Evolutionary conservation across 2,888 invertebrate species (phyloP).

Genomic region (Pseudeuparius sepicola): DNA sequence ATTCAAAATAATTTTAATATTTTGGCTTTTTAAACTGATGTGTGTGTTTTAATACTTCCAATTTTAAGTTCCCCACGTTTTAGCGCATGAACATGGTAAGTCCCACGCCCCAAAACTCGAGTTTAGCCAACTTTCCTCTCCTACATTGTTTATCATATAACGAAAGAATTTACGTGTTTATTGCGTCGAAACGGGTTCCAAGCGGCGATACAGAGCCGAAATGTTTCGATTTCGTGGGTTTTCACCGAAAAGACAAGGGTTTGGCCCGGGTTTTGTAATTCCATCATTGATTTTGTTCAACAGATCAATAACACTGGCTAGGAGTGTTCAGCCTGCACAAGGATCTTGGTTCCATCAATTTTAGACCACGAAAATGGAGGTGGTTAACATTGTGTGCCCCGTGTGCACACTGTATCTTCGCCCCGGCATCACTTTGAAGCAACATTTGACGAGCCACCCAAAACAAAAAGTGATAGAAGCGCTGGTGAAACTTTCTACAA

Average conservation of each 20-base stretch:
- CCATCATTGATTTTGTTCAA: conserved; percentile 31
- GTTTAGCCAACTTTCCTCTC: too few relatives aligned
- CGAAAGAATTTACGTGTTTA: too few relatives aligned
- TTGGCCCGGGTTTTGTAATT: too few relatives aligned
- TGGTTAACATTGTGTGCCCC: conserved; percentile 53
- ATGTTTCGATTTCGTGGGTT: too few relatives aligned
- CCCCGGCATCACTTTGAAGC: conserved; percentile 71
- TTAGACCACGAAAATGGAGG: conserved; percentile 12
- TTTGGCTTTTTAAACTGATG: not conserved
- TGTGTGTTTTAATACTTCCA: too few relatives aligned
- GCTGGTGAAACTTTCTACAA: conserved; percentile 38
- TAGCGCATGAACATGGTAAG: too few relatives aligned
- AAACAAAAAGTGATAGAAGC: conserved; percentile 83
- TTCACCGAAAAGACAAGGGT: too few relatives aligned
- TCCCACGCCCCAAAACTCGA: too few relatives aligned
- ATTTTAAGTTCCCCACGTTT: not conserved
- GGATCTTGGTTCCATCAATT: too few relatives aligned
- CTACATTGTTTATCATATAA: too few relatives aligned
- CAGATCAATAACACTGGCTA: conserved; percentile 32
- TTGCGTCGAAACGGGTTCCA: not conserved
- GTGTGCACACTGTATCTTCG: conserved; percentile 77
- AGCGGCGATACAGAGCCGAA: not conserved
- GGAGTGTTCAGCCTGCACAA: conserved; percentile 24
- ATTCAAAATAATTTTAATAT: not conserved
- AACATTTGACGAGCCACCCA: conserved; percentile 76